Percentiles rank a stretch among this genome's conserved stretches.
These are phyloP conservation scores for Oophaga sylvatica DNA, from an alignment of 2,797 vertebrate genomes.

Conservation along the genomic window DNA sequence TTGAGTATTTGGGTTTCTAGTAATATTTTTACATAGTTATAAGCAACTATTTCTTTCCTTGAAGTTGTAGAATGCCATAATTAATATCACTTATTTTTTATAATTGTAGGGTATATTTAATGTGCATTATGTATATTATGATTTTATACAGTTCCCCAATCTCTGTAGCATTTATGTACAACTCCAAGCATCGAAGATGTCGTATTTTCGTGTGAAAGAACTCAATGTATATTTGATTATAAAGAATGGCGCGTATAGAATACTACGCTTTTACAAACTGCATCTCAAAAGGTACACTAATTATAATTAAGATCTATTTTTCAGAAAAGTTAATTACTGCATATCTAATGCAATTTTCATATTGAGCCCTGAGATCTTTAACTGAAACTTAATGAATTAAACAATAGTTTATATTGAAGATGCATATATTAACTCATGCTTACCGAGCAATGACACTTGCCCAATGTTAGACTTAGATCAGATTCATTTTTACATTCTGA, in stretches of 20 bases:
- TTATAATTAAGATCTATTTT: conserved; percentile 52
- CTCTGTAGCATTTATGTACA: neutral
- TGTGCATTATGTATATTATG: neutral
- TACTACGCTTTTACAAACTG: conserved; percentile 17
- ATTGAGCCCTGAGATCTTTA: conserved; percentile 49
- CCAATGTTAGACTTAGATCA: neutral
- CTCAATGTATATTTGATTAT: conserved; percentile 46
- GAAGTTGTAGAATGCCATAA: neutral
- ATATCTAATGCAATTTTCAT: conserved; percentile 54
- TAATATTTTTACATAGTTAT: neutral
- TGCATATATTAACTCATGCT: conserved; percentile 39
- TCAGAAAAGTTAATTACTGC: conserved; percentile 54
- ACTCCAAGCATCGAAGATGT: neutral
- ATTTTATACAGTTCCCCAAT: neutral
- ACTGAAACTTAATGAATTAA: conserved; percentile 51
- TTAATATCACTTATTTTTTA: neutral
- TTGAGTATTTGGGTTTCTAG: neutral
- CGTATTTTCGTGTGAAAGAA: conserved; percentile 1
- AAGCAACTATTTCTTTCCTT: neutral
- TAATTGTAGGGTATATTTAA: neutral
- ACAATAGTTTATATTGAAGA: conserved; percentile 43
- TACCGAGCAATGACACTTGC: conserved; percentile 1
- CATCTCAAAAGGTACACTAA: conserved; percentile 41
- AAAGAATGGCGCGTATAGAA: conserved; percentile 31
- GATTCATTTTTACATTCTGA: neutral